phyloP scores from a whole-genome alignment of 2,888 invertebrate genomes.

The Polymixis lichenea region DNA sequence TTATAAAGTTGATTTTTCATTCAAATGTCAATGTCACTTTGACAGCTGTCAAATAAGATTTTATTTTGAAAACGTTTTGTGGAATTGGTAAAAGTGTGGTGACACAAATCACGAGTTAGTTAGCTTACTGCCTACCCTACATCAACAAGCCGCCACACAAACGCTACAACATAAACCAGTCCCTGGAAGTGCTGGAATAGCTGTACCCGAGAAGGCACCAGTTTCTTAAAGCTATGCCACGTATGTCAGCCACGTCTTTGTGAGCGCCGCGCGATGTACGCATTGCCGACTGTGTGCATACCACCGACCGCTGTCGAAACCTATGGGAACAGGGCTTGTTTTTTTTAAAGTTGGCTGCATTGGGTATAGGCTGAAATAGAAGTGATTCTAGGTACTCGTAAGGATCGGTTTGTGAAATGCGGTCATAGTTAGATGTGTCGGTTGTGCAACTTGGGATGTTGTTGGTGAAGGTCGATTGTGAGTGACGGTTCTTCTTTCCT shows the following conservation, averaged over 20 bases:
- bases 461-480: neutral
- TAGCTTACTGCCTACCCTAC: slow-evolving; percentile 4
- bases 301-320: slow-evolving; percentile 75
- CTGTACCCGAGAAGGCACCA: slow-evolving; percentile 82
- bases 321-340: slow-evolving; percentile 61
- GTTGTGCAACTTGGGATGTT: slow-evolving; percentile 22
- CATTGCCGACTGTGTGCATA: slow-evolving; percentile 72
- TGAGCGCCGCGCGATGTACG: slow-evolving; percentile 76
- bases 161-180: slow-evolving; percentile 78
- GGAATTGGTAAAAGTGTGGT: too few species aligned
- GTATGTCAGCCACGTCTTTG: slow-evolving; percentile 86
- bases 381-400: slow-evolving; percentile 45
- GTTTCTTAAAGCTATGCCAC: slow-evolving; percentile 83
- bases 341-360: slow-evolving; percentile 44
- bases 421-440: slow-evolving; percentile 15
- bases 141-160: neutral
- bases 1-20: too few species aligned
- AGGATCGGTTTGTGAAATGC: slow-evolving; percentile 30
- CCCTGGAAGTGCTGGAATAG: slow-evolving; percentile 85
- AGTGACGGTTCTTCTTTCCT: neutral
- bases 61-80: neutral
- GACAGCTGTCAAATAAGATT: slow-evolving; percentile 31
- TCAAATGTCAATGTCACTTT: slow-evolving; percentile 17
- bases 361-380: slow-evolving; percentile 54
- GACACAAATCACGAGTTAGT: neutral